Evolutionary conservation across 2,113 vertebrate genomes (phyloP).

Genomic region (Tragelaphus scriptus): DNA sequence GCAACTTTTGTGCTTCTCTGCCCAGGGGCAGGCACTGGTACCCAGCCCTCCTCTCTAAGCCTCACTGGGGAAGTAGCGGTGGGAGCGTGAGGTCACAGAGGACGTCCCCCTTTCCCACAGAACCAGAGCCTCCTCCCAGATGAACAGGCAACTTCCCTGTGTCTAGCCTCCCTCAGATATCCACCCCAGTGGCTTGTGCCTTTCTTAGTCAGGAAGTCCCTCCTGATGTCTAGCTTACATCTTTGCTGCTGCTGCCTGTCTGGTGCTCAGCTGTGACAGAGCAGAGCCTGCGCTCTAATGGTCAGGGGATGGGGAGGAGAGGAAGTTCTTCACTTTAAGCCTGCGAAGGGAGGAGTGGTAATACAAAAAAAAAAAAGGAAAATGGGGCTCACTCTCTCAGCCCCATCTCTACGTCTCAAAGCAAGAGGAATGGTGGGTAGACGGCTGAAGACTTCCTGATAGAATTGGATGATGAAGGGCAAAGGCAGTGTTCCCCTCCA

Average conservation of each 20-base stretch:
- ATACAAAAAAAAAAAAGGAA: background rate
- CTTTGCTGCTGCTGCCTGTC: background rate
- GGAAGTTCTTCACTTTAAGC: background rate
- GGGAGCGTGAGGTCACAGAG: background rate
- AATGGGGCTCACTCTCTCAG: background rate
- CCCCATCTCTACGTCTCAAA: background rate
- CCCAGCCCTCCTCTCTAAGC: background rate
- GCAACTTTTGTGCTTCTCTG: background rate
- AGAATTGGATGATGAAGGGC: background rate
- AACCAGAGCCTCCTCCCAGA: background rate
- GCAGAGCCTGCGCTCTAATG: background rate
- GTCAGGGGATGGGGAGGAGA: background rate
- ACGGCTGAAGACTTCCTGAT: background rate
- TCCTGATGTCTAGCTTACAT: conserved; percentile 15
- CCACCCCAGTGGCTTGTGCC: background rate
- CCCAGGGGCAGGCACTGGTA: background rate
- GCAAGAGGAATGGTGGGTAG: background rate
- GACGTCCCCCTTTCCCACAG: background rate
- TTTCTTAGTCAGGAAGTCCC: background rate
- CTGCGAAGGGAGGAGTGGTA: background rate
- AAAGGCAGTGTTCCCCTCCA: background rate
- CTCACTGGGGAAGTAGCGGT: too few relatives aligned
- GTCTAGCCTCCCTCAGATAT: background rate
- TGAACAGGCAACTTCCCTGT: background rate
- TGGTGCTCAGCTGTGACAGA: background rate